These are phyloP conservation scores for Melieria picta DNA, from an alignment of 2,888 invertebrate genomes.

Conservation along the genomic window DNA sequence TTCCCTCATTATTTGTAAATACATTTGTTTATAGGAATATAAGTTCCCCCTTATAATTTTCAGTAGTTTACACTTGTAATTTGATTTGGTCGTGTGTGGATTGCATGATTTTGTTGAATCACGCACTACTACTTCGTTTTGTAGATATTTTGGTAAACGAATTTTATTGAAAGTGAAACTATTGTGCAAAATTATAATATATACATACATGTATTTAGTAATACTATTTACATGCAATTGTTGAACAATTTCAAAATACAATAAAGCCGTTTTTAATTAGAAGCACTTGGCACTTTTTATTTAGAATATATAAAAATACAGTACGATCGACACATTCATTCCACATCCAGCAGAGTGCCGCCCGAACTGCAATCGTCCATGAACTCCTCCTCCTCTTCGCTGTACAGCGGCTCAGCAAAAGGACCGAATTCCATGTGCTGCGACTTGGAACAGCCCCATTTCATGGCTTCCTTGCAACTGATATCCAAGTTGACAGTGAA, in stretches of 20 bases:
- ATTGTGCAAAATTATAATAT: neutral
- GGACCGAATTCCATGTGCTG: slow-evolving; percentile 53
- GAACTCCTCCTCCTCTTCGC: slow-evolving; percentile 35
- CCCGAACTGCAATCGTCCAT: slow-evolving; percentile 33
- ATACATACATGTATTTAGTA: neutral
- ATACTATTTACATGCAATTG: neutral
- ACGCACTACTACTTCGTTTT: neutral
- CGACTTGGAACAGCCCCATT: slow-evolving; percentile 54
- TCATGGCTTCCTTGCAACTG: slow-evolving; percentile 49
- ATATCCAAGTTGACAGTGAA: slow-evolving; percentile 51
- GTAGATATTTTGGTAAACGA: no score
- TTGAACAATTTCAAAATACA: neutral
- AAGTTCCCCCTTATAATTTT: no score
- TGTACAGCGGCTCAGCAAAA: slow-evolving; percentile 36
- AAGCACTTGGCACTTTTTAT: neutral
- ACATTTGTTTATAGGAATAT: no score
- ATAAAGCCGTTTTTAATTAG: neutral
- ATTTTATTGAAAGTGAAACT: neutral
- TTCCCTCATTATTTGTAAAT: neutral
- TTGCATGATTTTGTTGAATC: neutral
- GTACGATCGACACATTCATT: slow-evolving; percentile 3
- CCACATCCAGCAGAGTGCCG: slow-evolving; percentile 33
- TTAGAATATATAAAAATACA: neutral
- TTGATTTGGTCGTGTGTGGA: neutral
- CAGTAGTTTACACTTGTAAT: neutral